These are phyloP conservation scores for Aleiodes testaceus DNA, from an alignment of 2,888 invertebrate species.

Conservation along the genomic window DNA sequence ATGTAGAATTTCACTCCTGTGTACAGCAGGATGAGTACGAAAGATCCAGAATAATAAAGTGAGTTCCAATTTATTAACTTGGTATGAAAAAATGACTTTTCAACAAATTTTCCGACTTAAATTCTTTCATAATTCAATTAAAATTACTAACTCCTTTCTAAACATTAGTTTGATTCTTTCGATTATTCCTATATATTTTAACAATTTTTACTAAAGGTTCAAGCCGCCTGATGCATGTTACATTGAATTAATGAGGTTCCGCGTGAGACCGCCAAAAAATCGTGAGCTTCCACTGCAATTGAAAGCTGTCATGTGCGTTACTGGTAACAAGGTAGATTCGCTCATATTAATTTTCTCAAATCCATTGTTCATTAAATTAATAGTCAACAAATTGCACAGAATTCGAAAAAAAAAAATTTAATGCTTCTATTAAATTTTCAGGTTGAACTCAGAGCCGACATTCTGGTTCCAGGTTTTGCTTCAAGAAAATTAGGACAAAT, in stretches of 20 bases:
- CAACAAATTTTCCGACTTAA: neutral
- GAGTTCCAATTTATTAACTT: slow-evolving; percentile 57
- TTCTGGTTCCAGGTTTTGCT: slow-evolving; percentile 96
- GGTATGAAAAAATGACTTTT: slow-evolving; percentile 15
- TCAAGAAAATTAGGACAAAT: slow-evolving; percentile 96
- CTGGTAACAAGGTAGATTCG: slow-evolving; percentile 82
- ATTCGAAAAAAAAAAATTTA: slow-evolving; percentile 6
- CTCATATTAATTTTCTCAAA: no score
- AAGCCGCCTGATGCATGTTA: slow-evolving; percentile 98
- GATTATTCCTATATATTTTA: slow-evolving; percentile 45
- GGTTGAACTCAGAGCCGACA: slow-evolving; percentile 96
- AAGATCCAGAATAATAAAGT: slow-evolving; percentile 89
- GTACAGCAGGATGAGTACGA: slow-evolving; percentile 94
- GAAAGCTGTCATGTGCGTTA: slow-evolving; percentile 90
- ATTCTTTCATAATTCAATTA: slow-evolving; percentile 8
- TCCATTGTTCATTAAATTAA: neutral
- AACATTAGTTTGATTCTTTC: neutral
- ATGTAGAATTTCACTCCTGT: slow-evolving; percentile 94
- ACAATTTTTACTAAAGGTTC: slow-evolving; percentile 77
- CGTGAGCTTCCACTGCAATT: slow-evolving; percentile 97
- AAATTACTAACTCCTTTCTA: slow-evolving; percentile 13
- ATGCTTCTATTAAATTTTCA: slow-evolving; percentile 64
- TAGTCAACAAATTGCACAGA: neutral
- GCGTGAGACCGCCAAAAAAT: slow-evolving; percentile 95
- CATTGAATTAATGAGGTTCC: slow-evolving; percentile 96